A percentile compares a stretch with the other conserved stretches of the same genome.
Evolutionary conservation across 2,113 vertebrate genomes (phyloP).

Genomic region (Gila orcuttii): DNA sequence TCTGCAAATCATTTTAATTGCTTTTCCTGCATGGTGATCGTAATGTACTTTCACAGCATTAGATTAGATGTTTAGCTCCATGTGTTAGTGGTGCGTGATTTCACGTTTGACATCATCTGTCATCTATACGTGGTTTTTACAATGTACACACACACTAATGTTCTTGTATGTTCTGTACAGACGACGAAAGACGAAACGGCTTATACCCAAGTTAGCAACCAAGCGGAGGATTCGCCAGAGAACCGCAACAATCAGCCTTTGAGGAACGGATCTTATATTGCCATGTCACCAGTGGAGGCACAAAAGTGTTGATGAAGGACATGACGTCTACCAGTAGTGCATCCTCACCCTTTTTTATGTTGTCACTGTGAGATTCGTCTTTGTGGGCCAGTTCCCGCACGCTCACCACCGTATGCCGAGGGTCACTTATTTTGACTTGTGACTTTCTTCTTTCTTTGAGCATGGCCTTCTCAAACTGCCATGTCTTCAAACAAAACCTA

Average conservation of each 20-base stretch:
- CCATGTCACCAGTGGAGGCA: slow-evolving; percentile 81
- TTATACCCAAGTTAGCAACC: slow-evolving; percentile 79
- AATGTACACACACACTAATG: neutral
- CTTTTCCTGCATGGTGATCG: slow-evolving; percentile 5
- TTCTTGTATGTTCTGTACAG: slow-evolving; percentile 54
- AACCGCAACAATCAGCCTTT: slow-evolving; percentile 66
- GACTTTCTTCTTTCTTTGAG: slow-evolving; percentile 65
- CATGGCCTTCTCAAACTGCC: slow-evolving; percentile 70
- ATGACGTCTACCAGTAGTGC: slow-evolving; percentile 4
- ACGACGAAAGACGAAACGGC: slow-evolving; percentile 78
- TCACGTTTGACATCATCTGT: neutral
- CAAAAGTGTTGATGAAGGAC: slow-evolving; percentile 77
- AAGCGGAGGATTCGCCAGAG: slow-evolving; percentile 73
- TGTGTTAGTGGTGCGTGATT: neutral
- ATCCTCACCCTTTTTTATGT: slow-evolving; percentile 47
- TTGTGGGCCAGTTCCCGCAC: slow-evolving; percentile 34
- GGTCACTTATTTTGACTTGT: slow-evolving; percentile 56
- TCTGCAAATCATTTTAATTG: slow-evolving; percentile 23
- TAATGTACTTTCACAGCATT: neutral
- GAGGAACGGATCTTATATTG: slow-evolving; percentile 79
- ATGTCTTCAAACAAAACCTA: slow-evolving; percentile 58
- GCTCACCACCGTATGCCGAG: slow-evolving; percentile 12
- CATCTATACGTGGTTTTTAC: neutral
- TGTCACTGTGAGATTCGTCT: slow-evolving; percentile 54
- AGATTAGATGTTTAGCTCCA: neutral